Evolutionary conservation across 2,888 invertebrate species (phyloP), one percentile per base, ranked within the genome.

Genomic region (Ochlodes sylvanus): DNA sequence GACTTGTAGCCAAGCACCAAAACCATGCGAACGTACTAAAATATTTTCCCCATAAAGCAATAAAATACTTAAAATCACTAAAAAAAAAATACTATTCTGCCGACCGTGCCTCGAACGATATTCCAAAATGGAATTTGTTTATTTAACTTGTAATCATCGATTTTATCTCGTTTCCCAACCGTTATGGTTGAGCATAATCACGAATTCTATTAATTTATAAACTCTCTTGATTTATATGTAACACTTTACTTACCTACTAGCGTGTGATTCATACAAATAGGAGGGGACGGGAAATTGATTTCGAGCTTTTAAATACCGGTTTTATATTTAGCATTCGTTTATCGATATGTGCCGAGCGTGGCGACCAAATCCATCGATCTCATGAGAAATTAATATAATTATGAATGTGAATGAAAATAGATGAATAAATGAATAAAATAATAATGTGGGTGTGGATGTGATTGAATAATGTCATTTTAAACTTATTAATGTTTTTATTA

Each of bases 131-230:
- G 61, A 60, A 67, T 67, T 67, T 67, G 61, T 67, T 67, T 67
- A 67, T 67, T 67, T 61, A 67, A 67, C 44, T 60, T 55, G 38
- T 67, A 62, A 67, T 67, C 67, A 61, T 27, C 56, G 67, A 61
- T 67, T 62, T 67, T 47, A 67, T 67, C 67, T 67, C 21, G 61
- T 67, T 67, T 62, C 61, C 61, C 55, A 42, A 56, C 56, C 61
- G 67, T 67, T 62, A 62, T 62, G 61, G 44, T 44, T 67, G 61
- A 27, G 34, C 56, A 27, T 38, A 56, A 67, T 67, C 67, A 67
- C 67, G 67, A 67, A 67, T 67, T 67, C 55, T 67, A 67, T 67
- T 67, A 67, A 62, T 62, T 67, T 67, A 62, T 56, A 67, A 61
- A 54, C 54, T 55, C 47, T 38, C 54, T 54, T 67, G 67, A 67